Conservation (phyloP, 2,113 vertebrate species). For the Rhinolophus ferrumequinum region DNA sequence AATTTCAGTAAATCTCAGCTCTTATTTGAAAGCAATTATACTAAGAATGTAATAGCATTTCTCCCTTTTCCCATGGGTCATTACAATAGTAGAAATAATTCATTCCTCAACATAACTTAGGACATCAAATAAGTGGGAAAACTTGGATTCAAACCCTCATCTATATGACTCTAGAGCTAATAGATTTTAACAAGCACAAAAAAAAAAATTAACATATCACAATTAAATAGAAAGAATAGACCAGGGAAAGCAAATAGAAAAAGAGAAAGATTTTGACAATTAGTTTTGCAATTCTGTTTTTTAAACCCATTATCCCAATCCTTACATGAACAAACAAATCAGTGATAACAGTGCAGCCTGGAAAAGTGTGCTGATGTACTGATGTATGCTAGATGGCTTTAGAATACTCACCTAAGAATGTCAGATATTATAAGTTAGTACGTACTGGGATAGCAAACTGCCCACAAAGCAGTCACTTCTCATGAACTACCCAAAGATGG, state of each 20-base stretch:
- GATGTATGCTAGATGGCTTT: background rate
- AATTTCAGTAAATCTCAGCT: background rate
- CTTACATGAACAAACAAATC: background rate
- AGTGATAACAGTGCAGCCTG: background rate
- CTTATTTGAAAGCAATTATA: background rate
- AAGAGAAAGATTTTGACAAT: background rate
- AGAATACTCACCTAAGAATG: background rate
- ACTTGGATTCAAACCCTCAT: background rate
- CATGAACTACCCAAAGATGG: background rate
- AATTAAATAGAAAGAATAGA: background rate
- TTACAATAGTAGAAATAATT: conserved; percentile 19
- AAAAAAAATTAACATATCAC: background rate
- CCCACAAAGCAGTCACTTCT: background rate
- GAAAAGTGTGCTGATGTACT: background rate
- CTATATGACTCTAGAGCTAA: background rate
- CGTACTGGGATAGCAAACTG: background rate
- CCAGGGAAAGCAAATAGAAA: background rate
- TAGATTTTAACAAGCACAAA: background rate
- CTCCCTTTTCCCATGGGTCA: background rate
- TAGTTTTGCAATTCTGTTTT: background rate
- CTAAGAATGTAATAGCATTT: background rate
- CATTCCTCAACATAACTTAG: background rate
- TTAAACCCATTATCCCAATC: background rate
- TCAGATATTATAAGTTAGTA: background rate
- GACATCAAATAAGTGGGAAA: background rate